Evolutionary conservation across 2,797 vertebrate species (phyloP).

Genomic region (Megaceryle alcyon): DNA sequence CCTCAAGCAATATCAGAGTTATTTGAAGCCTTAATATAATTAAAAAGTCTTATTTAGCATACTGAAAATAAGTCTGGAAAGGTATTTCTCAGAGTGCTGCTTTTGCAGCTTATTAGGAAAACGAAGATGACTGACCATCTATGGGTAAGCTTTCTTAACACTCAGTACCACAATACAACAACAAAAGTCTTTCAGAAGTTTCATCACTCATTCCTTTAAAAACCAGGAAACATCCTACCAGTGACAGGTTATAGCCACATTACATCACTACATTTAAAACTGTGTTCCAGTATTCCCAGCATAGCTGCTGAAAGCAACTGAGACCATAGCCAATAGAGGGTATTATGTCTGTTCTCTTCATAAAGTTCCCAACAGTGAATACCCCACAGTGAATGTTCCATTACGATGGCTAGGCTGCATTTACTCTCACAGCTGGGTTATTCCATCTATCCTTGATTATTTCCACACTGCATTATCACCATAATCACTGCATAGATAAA

Average conservation of each 20-base stretch:
- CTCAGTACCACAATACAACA: background rate
- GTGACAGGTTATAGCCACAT: background rate
- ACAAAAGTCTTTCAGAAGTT: background rate
- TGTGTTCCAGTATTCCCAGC: background rate
- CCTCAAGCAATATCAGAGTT: background rate
- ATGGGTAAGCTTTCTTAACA: background rate
- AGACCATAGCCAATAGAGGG: background rate
- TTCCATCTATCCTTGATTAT: background rate
- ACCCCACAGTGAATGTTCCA: no score
- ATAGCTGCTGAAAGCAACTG: background rate
- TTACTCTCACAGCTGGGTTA: background rate
- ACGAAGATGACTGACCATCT: fast-evolving
- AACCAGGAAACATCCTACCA: background rate
- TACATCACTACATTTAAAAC: background rate
- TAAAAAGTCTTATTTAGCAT: background rate
- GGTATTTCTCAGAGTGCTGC: background rate
- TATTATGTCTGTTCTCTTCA: background rate
- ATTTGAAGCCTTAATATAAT: background rate
- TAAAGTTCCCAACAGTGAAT: background rate
- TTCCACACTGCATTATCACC: background rate
- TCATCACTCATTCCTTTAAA: background rate
- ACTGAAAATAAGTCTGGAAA: background rate
- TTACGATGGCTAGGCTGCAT: background rate
- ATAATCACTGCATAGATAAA: background rate
- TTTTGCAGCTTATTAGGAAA: background rate